These are phyloP conservation scores for Seriola quinqueradiata DNA, from an alignment of 2,113 vertebrate genomes.

Conservation along the genomic window DNA sequence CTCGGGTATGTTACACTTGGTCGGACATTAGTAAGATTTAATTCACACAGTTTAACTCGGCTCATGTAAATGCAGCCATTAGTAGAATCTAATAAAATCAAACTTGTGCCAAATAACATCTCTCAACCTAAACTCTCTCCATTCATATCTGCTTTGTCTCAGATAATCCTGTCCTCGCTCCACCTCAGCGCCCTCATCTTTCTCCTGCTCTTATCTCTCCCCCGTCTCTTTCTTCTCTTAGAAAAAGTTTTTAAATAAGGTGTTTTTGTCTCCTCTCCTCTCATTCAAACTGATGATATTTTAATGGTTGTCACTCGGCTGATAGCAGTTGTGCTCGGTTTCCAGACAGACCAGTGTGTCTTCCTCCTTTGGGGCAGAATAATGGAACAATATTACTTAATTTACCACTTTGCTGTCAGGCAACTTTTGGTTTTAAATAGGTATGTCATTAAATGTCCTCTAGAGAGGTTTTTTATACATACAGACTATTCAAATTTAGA, in stretches of 20 bases:
- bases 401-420: constrained; percentile 6
- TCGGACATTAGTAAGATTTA: background rate
- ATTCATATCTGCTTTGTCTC: background rate
- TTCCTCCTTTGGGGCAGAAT: constrained; percentile 1
- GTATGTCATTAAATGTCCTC: constrained; percentile 10
- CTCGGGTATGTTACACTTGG: background rate
- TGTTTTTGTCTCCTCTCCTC: background rate
- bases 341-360: constrained; percentile 3
- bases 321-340: background rate
- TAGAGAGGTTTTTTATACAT: background rate
- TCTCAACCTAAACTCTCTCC: background rate
- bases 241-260: background rate
- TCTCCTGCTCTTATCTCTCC: background rate
- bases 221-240: background rate
- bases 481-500: background rate
- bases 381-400: constrained; percentile 21
- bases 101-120: background rate
- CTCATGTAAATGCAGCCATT: background rate
- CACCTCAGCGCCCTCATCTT: constrained; percentile 8
- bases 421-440: constrained; percentile 34
- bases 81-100: background rate
- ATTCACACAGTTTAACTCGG: background rate
- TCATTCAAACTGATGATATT: constrained; percentile 8
- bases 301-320: constrained; percentile 2
- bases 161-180: background rate